Conservation (phyloP, 2,113 vertebrate species). For the Semnopithecus entellus region DNA sequence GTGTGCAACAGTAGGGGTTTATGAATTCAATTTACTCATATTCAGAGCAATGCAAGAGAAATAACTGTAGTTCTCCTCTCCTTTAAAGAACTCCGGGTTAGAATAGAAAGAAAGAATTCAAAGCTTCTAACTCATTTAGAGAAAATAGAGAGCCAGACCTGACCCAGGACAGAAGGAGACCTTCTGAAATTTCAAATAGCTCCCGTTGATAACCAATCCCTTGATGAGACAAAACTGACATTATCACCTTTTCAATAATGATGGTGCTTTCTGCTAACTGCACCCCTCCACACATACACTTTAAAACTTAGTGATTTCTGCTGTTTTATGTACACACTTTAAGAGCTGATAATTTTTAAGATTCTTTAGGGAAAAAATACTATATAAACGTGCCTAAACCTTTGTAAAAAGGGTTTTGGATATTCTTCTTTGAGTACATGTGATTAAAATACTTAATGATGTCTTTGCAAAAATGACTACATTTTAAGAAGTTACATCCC, state of each 20-base stretch:
- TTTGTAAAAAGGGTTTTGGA: conserved; percentile 9
- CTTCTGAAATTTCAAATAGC: conserved; percentile 41
- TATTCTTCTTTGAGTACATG: not conserved
- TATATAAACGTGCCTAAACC: not conserved
- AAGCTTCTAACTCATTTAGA: conserved; percentile 40
- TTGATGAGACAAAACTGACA: not conserved
- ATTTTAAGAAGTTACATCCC: not conserved
- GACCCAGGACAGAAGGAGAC: not conserved
- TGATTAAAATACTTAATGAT: conserved; percentile 43
- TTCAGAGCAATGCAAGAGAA: conserved; percentile 64
- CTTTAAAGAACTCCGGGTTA: not conserved
- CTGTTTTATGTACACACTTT: not conserved
- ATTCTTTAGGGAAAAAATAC: conserved; percentile 7
- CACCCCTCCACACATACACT: not conserved
- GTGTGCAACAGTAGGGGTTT: conserved; percentile 49
- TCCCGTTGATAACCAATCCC: not conserved
- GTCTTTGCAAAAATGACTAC: conserved; percentile 3
- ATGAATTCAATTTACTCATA: conserved; percentile 76
- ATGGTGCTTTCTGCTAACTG: not conserved
- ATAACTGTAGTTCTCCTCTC: not conserved
- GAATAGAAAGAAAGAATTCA: conserved; percentile 42
- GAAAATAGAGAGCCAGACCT: not conserved
- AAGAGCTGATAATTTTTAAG: not conserved
- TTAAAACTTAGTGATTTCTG: not conserved
- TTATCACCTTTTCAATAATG: not conserved